These are phyloP conservation scores for Cheumatopsyche charites DNA, from an alignment of 1,140 invertebrate species.

Conservation along the genomic window DNA sequence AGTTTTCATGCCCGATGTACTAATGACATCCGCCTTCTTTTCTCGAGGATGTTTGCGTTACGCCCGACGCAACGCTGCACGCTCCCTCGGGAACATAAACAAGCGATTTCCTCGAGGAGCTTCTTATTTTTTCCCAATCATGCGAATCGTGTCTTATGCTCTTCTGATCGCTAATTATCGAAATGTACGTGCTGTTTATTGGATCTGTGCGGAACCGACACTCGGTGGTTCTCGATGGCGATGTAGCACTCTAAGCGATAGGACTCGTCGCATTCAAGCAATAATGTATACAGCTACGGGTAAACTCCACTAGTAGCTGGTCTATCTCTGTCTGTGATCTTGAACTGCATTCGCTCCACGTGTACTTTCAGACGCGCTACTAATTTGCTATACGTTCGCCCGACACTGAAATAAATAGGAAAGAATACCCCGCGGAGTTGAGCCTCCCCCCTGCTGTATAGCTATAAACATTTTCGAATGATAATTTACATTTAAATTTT, in stretches of 20 bases:
- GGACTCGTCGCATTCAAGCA: constrained; percentile 10
- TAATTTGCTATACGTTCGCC: constrained; percentile 26
- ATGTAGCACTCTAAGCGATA: constrained; percentile 18
- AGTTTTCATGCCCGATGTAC: constrained; percentile 42
- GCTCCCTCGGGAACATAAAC: constrained; percentile 41
- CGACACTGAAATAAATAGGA: constrained; percentile 26
- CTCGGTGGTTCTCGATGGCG: neutral
- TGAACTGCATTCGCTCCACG: neutral
- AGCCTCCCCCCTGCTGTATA: neutral
- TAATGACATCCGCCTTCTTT: constrained; percentile 48
- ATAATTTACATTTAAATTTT: constrained; percentile 35
- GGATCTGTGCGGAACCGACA: neutral
- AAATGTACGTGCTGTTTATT: neutral
- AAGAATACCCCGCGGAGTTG: constrained; percentile 16
- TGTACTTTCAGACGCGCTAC: constrained; percentile 22
- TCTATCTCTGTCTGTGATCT: constrained; percentile 44
- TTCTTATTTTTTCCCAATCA: constrained; percentile 1
- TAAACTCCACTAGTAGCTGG: neutral
- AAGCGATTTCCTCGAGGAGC: constrained; percentile 40
- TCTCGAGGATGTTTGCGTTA: constrained; percentile 38
- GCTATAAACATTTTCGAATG: constrained; percentile 27
- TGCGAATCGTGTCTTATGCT: neutral
- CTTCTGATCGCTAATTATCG: neutral
- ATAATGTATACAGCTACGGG: constrained; percentile 18
- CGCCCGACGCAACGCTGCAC: constrained; percentile 20